phyloP scores from a whole-genome alignment of 2,888 invertebrate species.

The Amiota minor region DNA sequence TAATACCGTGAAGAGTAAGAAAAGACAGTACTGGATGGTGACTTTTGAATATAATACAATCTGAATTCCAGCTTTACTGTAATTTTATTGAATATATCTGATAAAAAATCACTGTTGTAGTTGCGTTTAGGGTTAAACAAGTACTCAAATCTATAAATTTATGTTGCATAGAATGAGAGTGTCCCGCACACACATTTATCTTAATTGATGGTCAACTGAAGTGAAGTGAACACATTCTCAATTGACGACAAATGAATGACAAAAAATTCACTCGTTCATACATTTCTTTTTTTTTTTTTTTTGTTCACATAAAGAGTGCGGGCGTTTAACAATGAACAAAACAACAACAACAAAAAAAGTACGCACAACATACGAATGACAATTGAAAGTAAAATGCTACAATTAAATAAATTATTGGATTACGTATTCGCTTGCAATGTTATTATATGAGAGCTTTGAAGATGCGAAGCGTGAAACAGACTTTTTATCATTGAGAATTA shows the following conservation, averaged over 20 bases:
- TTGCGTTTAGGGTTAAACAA: too few species aligned
- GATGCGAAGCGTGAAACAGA: slow-evolving; percentile 14
- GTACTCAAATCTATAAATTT: too few species aligned
- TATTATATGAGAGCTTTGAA: slow-evolving; percentile 6
- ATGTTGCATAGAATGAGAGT: too few species aligned
- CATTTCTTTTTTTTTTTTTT: background rate
- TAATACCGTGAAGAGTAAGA: too few species aligned
- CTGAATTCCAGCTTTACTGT: too few species aligned
- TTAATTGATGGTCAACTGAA: slow-evolving; percentile 39
- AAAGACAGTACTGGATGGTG: too few species aligned
- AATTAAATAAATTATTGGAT: slow-evolving; percentile 63
- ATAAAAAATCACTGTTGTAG: too few species aligned
- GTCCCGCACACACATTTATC: background rate
- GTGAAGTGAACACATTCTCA: slow-evolving; percentile 41
- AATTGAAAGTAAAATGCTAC: slow-evolving; percentile 51
- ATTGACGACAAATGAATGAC: slow-evolving; percentile 43
- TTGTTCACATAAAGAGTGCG: slow-evolving; percentile 21
- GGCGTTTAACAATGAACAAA: slow-evolving; percentile 25
- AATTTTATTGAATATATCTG: too few species aligned
- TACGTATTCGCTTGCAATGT: slow-evolving; percentile 34
- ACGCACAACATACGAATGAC: slow-evolving; percentile 35
- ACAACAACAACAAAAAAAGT: background rate
- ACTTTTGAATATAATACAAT: too few species aligned
- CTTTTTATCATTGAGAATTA: background rate
- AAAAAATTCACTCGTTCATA: background rate